These are phyloP conservation scores for Esox lucius DNA, from an alignment of 2,797 vertebrate genomes.

Conservation along the genomic window DNA sequence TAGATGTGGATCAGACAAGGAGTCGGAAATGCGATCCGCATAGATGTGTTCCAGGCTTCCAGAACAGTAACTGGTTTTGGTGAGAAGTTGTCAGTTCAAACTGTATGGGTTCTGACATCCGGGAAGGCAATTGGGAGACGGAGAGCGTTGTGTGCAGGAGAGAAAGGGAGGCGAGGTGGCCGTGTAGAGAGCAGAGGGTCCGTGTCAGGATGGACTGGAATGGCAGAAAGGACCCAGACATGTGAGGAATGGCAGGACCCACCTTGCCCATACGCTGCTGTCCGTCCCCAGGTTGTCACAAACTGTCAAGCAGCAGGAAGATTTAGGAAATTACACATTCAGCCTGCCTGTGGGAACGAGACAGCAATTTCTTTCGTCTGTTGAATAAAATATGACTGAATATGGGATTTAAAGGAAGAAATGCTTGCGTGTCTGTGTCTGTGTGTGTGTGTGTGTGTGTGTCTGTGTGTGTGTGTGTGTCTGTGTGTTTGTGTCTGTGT, in stretches of 20 bases:
- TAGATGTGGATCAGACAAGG: constrained; percentile 29
- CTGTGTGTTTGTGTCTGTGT: background rate
- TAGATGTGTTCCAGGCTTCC: constrained; percentile 10
- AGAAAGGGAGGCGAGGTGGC: constrained; percentile 21
- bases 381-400: constrained; percentile 79
- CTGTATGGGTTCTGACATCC: constrained; percentile 16
- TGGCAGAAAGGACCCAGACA: constrained; percentile 54
- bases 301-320: constrained; percentile 66
- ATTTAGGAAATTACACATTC: constrained; percentile 73
- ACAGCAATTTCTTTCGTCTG: constrained; percentile 72
- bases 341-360: constrained; percentile 63
- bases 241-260: constrained; percentile 54
- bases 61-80: constrained; percentile 4
- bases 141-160: constrained; percentile 8
- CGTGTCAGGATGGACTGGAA: constrained; percentile 51
- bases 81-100: constrained; percentile 3
- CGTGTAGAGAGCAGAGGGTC: constrained; percentile 34
- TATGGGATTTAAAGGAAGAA: constrained; percentile 56
- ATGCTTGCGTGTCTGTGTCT: background rate
- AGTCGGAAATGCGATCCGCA: background rate
- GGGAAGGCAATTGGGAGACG: constrained; percentile 21
- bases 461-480: constrained; percentile 22
- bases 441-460: constrained; percentile 29
- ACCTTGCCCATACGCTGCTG: constrained; percentile 65
- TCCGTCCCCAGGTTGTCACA: constrained; percentile 56